These are phyloP conservation scores for Ricordea florida DNA, from an alignment of 92 coral and sea anemone species.

Conservation along the genomic window DNA sequence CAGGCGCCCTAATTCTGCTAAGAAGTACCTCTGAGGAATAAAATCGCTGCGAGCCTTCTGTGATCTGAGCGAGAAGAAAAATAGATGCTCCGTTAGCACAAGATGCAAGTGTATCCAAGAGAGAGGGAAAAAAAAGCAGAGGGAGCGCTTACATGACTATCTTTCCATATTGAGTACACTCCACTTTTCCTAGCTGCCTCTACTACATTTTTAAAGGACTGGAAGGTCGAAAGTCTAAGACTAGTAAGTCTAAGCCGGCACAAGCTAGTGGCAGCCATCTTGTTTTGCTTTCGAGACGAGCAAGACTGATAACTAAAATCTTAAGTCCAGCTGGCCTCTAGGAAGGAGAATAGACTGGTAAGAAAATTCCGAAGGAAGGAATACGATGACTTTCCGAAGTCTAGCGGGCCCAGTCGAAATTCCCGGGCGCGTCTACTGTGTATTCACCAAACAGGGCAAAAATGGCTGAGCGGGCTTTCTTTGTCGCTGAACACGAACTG, in stretches of 20 bases:
- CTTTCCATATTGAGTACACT: not conserved
- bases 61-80: constrained; percentile 8
- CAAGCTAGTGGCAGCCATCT: constrained; percentile 23
- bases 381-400: too few species aligned
- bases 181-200: not conserved
- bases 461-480: too few species aligned
- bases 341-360: too few species aligned
- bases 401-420: too few species aligned
- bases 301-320: not conserved
- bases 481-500: too few species aligned
- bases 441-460: too few species aligned
- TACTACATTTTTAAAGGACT: not conserved
- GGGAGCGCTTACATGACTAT: not conserved
- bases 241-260: not conserved
- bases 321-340: too few species aligned
- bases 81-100: too few species aligned
- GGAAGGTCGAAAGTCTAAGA: not conserved
- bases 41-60: constrained; percentile 12
- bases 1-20: too few species aligned
- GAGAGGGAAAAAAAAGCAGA: not conserved
- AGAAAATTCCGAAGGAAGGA: too few species aligned
- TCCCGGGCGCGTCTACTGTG: too few species aligned
- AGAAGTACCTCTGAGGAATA: constrained; percentile 57
- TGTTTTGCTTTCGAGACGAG: not conserved
- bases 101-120: too few species aligned